Conservation (phyloP, 2,797 vertebrate species). For the Muscicapa striata region DNA sequence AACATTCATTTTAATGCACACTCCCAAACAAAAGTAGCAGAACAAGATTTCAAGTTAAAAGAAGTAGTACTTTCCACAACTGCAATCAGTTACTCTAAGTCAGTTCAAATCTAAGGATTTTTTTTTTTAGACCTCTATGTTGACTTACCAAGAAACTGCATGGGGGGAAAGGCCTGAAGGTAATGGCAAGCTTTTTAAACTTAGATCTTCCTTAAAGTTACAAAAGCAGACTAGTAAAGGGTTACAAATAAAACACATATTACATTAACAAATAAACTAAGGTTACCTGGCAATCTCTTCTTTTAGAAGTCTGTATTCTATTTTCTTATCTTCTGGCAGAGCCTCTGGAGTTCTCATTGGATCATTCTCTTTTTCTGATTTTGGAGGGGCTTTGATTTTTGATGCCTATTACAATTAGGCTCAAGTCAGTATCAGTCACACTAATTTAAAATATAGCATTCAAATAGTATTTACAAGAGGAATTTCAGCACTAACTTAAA, state of each 20-base stretch:
- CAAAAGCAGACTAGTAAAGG: not conserved
- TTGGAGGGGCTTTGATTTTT: conserved; percentile 86
- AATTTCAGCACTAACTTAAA: not conserved
- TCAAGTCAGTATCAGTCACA: not conserved
- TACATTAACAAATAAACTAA: not conserved
- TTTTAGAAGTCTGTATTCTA: conserved; percentile 87
- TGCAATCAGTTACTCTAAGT: not conserved
- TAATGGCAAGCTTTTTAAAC: not conserved
- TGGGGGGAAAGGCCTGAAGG: fast-evolving
- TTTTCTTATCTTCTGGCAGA: conserved; percentile 86
- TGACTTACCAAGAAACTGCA: not conserved
- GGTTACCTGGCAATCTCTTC: conserved; percentile 90
- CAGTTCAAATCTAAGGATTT: not conserved
- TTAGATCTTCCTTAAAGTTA: not conserved
- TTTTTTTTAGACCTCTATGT: not conserved
- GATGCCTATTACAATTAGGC: conserved; percentile 82
- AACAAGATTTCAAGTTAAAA: not conserved
- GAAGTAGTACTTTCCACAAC: not conserved
- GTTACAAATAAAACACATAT: not conserved
- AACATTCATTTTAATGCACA: not conserved
- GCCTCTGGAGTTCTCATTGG: conserved; percentile 87
- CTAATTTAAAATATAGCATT: not conserved
- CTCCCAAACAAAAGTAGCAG: not conserved
- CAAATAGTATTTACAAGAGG: not conserved
- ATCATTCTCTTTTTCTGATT: conserved; percentile 95